Evolutionary conservation across 2,888 invertebrate genomes (phyloP), one percentile per base, ranked within the genome.

Genomic region (Resseliella maxima): DNA sequence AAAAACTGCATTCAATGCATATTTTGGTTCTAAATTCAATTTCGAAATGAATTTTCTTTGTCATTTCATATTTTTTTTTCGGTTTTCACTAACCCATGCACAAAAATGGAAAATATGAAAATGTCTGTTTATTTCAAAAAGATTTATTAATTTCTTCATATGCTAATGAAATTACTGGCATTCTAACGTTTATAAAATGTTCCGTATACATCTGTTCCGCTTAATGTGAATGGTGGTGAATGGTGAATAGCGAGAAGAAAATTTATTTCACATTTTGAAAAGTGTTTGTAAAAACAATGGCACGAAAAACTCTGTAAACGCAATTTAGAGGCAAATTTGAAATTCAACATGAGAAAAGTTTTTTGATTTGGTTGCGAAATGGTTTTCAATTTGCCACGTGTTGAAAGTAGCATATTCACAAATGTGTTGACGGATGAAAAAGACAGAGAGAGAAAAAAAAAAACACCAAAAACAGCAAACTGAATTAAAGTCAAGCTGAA

Each of bases 111-210:
- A 27, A 72, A 72, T 72, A 72, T 72, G 72, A 31, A 72, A 31
- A 72, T 72, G 72, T 31, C 18, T 27, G 72, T 72, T 72, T 31
- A 72, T 72, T 72, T 31, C 31, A 72, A 72, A 72, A 72, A 31
- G 72, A 72, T 72, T 72, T 72, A 72, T 72, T 72, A 72, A 72
- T 72, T 72, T 35, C 72, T 41, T 50, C 12, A 59, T 72, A 72
- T 31, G 72, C 15, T 72, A 35, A 72, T 72, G 72, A 31, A 35
- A 72, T 72, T 72, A 35, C 31, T 31, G 72, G 72, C 24, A 24
- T 24, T 50, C 10, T 18, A 8, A 59, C 24, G 12, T 24, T 24
- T 15, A 15, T 6, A 24, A 59, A 59, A 18, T 31, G 31, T 72
- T 72, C 72, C 72, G 15, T 35, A 31, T 59, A 24, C 59, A 59